These are phyloP conservation scores for Cephus spinipes DNA, from an alignment of 2,888 invertebrate species.

Conservation along the genomic window DNA sequence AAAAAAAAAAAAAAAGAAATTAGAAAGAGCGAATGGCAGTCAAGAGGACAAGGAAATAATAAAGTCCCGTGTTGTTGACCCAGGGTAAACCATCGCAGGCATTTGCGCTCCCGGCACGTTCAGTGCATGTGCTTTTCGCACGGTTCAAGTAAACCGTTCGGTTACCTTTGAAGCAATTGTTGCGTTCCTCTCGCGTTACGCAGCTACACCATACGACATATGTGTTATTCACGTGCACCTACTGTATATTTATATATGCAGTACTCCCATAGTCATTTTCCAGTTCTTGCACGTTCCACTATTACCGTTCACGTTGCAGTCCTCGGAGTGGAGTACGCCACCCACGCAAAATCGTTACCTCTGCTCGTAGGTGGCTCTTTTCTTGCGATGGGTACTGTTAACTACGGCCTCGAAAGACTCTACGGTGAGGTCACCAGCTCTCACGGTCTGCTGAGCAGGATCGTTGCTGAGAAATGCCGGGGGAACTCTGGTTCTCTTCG, in stretches of 20 bases:
- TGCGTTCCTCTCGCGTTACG: background rate
- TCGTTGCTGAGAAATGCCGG: conserved; percentile 6
- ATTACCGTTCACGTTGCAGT: conserved; percentile 25
- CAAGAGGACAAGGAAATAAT: background rate
- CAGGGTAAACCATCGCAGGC: background rate
- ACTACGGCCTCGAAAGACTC: conserved; percentile 51
- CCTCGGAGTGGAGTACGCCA: background rate
- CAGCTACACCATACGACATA: background rate
- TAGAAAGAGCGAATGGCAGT: background rate
- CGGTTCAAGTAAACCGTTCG: conserved; percentile 3
- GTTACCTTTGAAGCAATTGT: background rate
- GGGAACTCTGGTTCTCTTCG: background rate
- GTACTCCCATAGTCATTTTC: background rate
- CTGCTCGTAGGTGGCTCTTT: conserved; percentile 36
- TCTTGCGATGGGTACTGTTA: conserved; percentile 42
- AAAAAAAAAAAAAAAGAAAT: background rate
- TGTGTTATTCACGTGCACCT: background rate
- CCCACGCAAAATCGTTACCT: background rate
- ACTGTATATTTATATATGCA: background rate
- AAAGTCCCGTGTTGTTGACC: conserved; percentile 9
- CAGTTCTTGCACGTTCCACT: conserved; percentile 34
- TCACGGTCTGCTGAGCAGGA: conserved; percentile 50
- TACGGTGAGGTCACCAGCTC: conserved; percentile 53
- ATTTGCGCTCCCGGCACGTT: background rate
- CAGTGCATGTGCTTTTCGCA: conserved; percentile 1